A percentile compares a stretch with the other conserved stretches of the same genome.
Evolutionary conservation across 1,140 invertebrate species (phyloP).

Genomic region (Cardiocondyla obscurior): DNA sequence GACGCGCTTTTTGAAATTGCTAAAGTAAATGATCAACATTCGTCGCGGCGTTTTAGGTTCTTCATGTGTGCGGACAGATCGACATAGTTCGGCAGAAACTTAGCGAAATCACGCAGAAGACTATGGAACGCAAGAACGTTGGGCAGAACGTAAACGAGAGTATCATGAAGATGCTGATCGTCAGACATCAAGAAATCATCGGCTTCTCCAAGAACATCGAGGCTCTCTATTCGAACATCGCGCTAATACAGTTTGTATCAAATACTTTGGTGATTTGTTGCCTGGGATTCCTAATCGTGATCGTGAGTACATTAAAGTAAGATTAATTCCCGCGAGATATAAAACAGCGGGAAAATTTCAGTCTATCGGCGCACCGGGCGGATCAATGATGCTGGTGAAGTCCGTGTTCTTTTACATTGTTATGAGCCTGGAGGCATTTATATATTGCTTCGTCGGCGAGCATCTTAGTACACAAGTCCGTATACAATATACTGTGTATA

Average conservation of each 20-base stretch:
- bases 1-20: neutral
- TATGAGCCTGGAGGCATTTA: constrained; percentile 38
- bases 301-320: constrained; percentile 27
- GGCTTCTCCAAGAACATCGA: constrained; percentile 31
- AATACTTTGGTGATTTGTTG: constrained; percentile 54
- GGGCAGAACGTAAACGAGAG: neutral
- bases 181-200: constrained; percentile 25
- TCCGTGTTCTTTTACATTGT: constrained; percentile 44
- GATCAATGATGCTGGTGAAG: constrained; percentile 26
- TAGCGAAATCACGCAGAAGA: neutral
- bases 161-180: constrained; percentile 3
- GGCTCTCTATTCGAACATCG: constrained; percentile 25
- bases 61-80: constrained; percentile 37
- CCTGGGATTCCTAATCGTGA: constrained; percentile 43
- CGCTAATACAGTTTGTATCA: constrained; percentile 29
- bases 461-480: constrained; percentile 44
- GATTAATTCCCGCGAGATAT: neutral
- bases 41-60: neutral
- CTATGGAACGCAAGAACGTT: neutral
- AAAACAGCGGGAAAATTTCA: neutral
- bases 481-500: neutral
- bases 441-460: constrained; percentile 53
- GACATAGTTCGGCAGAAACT: constrained; percentile 24
- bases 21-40: neutral
- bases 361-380: constrained; percentile 21